Percentiles rank a stretch among this genome's conserved stretches.
These are phyloP conservation scores for Phrixothrix hirtus DNA, from an alignment of 2,888 invertebrate genomes.

Conservation along the genomic window DNA sequence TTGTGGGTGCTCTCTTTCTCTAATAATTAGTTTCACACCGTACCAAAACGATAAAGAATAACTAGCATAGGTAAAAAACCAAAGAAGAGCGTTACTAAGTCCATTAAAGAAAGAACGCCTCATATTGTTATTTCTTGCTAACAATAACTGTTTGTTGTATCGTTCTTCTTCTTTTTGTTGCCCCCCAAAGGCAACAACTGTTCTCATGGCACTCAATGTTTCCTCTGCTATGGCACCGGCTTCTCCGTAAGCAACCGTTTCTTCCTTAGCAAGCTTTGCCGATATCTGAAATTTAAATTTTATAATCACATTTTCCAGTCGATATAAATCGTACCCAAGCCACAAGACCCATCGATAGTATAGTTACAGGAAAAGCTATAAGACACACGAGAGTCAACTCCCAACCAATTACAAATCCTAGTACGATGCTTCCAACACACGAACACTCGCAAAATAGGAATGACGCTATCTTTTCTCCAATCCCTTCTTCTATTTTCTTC, in stretches of 20 bases:
- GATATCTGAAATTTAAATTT: not conserved
- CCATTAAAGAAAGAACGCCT: not conserved
- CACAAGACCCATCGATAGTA: slow-evolving; percentile 67
- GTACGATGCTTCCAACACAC: slow-evolving; percentile 69
- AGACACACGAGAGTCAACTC: slow-evolving; percentile 76
- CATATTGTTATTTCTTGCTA: not conserved
- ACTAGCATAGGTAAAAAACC: not conserved
- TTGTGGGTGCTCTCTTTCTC: too few species aligned
- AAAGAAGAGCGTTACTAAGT: not conserved
- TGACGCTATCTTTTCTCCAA: slow-evolving; percentile 79
- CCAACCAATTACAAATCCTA: slow-evolving; percentile 80
- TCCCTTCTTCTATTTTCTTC: slow-evolving; percentile 77
- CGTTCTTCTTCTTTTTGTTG: not conserved
- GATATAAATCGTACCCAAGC: slow-evolving; percentile 57
- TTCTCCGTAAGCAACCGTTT: too few species aligned
- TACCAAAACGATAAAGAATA: not conserved
- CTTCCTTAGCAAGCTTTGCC: slow-evolving; percentile 1
- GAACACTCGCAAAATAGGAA: slow-evolving; percentile 71
- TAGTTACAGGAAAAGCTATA: slow-evolving; percentile 70
- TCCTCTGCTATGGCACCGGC: too few species aligned
- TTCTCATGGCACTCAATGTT: not conserved
- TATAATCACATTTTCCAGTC: not conserved
- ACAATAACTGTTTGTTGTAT: not conserved
- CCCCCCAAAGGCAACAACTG: not conserved
- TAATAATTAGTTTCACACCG: not conserved